A percentile compares a stretch with the other conserved stretches of the same genome.
phyloP scores from a whole-genome alignment of 2,797 vertebrate genomes.

The Yasuhikotakia modesta region DNA sequence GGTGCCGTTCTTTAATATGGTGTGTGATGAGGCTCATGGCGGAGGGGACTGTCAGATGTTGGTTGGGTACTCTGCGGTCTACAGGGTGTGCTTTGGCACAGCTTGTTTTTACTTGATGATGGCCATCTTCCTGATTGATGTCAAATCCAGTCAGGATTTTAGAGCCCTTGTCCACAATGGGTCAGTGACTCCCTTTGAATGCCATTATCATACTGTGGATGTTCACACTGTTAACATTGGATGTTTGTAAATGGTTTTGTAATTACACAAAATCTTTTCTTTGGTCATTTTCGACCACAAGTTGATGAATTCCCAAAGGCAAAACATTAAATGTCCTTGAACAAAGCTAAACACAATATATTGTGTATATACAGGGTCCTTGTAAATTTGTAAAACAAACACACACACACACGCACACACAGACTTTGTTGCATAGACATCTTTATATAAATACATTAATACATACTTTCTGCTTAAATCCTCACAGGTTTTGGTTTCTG shows the following conservation, averaged over 20 bases:
- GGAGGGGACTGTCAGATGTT: conserved; percentile 84
- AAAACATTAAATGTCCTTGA: too few species aligned
- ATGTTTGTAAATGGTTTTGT: too few species aligned
- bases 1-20: conserved; percentile 86
- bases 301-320: not conserved
- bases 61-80: conserved; percentile 89
- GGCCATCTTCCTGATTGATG: conserved; percentile 85
- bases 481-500: conserved; percentile 87
- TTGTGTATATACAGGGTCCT: too few species aligned
- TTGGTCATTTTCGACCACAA: not conserved
- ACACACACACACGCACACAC: too few species aligned
- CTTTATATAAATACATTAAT: conserved; percentile 9
- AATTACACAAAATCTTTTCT: too few species aligned
- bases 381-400: too few species aligned
- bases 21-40: conserved; percentile 83
- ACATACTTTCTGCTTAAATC: conserved; percentile 25
- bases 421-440: not conserved
- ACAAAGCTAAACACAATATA: too few species aligned
- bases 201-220: not conserved
- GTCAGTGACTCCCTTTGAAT: conserved; percentile 69
- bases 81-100: conserved; percentile 88
- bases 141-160: conserved; percentile 86
- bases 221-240: not conserved
- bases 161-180: conserved; percentile 87
- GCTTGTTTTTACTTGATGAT: conserved; percentile 91